Conservation (phyloP, 2,888 invertebrate species). For the Linnaemya tessellans region DNA sequence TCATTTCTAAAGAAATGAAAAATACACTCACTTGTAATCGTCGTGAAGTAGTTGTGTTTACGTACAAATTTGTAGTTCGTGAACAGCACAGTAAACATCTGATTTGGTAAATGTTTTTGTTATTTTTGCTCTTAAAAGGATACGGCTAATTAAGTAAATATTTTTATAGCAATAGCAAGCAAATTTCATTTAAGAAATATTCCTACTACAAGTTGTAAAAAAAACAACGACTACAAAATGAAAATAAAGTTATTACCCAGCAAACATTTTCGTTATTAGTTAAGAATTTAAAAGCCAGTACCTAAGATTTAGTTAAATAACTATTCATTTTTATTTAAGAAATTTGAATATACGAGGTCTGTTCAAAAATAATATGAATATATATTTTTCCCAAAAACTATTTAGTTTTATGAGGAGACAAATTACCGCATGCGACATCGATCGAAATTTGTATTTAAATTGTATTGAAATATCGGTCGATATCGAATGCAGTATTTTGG, state of each 20-base stretch:
- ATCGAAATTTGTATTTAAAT: no score
- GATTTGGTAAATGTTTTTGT: slow-evolving; percentile 55
- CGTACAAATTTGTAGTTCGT: slow-evolving; percentile 12
- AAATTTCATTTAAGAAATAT: slow-evolving; percentile 7
- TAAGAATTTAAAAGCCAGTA: no score
- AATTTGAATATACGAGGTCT: no score
- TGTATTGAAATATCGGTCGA: no score
- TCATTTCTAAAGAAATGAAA: slow-evolving; percentile 55
- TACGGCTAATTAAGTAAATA: slow-evolving; percentile 68
- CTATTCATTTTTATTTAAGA: no score
- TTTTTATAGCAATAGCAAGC: slow-evolving; percentile 32
- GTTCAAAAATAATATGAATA: no score
- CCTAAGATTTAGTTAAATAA: no score
- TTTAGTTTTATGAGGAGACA: no score
- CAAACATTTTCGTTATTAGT: no score
- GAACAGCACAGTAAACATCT: slow-evolving; percentile 54
- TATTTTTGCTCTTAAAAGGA: slow-evolving; percentile 49
- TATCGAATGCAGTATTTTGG: no score
- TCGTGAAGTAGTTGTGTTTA: not conserved
- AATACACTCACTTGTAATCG: slow-evolving; percentile 43
- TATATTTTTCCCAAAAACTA: no score
- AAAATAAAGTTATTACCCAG: slow-evolving; percentile 13
- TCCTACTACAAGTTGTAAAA: not conserved
- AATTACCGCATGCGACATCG: no score
- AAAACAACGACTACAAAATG: not conserved